Conservation (phyloP, 2,888 invertebrate species). For the Mimas tiliae region DNA sequence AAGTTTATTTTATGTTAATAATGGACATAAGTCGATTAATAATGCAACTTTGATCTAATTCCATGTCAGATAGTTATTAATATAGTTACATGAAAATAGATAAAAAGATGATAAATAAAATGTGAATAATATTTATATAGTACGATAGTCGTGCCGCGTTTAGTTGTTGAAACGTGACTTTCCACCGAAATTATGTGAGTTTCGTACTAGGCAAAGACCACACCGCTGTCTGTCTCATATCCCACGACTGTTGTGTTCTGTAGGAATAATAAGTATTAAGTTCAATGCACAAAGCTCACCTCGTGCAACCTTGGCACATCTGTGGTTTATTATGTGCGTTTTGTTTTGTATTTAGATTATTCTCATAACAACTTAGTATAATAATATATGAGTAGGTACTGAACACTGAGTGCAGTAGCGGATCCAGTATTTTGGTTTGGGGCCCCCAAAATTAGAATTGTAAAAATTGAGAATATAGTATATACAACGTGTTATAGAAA, state of each 20-base stretch:
- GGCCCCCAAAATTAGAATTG: too few species aligned
- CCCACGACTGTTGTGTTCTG: conserved; percentile 47
- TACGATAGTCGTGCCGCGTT: conserved; percentile 16
- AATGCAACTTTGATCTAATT: too few species aligned
- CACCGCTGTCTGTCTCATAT: conserved; percentile 52
- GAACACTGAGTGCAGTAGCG: too few species aligned
- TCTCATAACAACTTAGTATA: background rate
- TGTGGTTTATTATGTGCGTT: background rate
- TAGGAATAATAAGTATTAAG: conserved; percentile 55
- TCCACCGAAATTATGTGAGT: conserved; percentile 32
- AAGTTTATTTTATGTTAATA: too few species aligned
- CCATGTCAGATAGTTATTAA: too few species aligned
- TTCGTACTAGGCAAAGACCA: conserved; percentile 32
- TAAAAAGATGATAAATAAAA: too few species aligned
- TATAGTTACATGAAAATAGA: too few species aligned
- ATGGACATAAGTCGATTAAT: too few species aligned
- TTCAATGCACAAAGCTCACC: conserved; percentile 51
- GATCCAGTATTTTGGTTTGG: too few species aligned
- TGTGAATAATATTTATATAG: background rate
- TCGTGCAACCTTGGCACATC: conserved; percentile 25
- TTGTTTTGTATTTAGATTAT: conserved; percentile 1
- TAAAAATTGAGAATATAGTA: too few species aligned
- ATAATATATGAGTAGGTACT: too few species aligned
- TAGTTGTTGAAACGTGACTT: conserved; percentile 22
- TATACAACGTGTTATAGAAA: too few species aligned